phyloP scores from a whole-genome alignment of 92 coral and sea anemone species.

The Meandrina meandrites region DNA sequence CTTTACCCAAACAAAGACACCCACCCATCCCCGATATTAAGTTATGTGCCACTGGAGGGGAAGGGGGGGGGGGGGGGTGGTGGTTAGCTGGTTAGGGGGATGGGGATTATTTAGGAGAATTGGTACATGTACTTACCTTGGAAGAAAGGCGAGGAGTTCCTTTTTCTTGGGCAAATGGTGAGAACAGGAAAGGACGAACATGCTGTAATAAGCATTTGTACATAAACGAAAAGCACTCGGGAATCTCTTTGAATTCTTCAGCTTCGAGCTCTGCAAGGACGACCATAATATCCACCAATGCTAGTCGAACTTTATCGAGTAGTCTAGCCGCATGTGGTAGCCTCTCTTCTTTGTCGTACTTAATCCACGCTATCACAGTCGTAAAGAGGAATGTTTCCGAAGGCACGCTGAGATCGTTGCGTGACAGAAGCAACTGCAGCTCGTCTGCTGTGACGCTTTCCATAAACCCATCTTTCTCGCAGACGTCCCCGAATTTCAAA shows the following conservation, averaged over 20 bases:
- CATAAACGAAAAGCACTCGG: conserved; percentile 45
- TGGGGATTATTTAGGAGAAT: not conserved
- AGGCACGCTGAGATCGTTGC: conserved; percentile 57
- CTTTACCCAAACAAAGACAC: no score
- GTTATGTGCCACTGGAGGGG: no score
- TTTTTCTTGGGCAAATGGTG: conserved; percentile 34
- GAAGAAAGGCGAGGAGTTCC: conserved; percentile 34
- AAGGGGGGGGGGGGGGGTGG: not conserved
- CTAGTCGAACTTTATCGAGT: conserved; percentile 52
- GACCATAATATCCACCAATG: conserved; percentile 57
- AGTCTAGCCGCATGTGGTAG: conserved; percentile 42
- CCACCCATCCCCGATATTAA: not conserved
- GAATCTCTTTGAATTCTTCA: conserved; percentile 29
- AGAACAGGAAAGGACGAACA: conserved; percentile 35
- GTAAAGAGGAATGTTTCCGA: conserved; percentile 61
- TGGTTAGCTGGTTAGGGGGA: no score
- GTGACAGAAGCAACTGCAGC: conserved; percentile 21
- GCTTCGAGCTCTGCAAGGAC: conserved; percentile 41
- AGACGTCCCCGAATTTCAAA: conserved; percentile 27
- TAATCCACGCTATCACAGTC: conserved; percentile 56
- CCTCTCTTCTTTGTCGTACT: conserved; percentile 47
- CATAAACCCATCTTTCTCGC: conserved; percentile 34
- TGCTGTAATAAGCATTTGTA: conserved; percentile 35
- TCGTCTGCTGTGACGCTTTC: conserved; percentile 19
- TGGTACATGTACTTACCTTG: not conserved